These are phyloP conservation scores for Myxocyprinus asiaticus DNA, from an alignment of 2,113 vertebrate genomes.

Conservation along the genomic window DNA sequence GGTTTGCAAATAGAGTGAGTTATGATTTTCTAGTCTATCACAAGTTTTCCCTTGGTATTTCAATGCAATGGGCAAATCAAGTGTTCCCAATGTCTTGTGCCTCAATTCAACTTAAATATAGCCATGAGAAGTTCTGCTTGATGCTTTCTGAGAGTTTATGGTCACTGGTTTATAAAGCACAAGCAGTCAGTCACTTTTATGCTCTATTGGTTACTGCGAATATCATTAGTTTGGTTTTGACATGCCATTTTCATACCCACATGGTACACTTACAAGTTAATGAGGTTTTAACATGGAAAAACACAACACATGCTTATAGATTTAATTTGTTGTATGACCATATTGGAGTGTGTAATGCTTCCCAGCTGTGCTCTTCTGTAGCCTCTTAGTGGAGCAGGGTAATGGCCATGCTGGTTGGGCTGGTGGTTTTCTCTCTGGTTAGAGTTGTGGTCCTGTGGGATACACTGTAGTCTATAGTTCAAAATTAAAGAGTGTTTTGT, in stretches of 20 bases:
- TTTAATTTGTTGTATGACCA: slow-evolving; percentile 30
- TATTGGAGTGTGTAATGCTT: slow-evolving; percentile 46
- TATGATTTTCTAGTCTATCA: slow-evolving; percentile 6
- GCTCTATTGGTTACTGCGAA: not conserved
- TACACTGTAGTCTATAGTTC: slow-evolving; percentile 29
- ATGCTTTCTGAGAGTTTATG: slow-evolving; percentile 14
- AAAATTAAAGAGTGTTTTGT: slow-evolving; percentile 3
- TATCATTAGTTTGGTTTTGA: slow-evolving; percentile 6
- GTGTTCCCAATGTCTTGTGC: not conserved
- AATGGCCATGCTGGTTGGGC: slow-evolving; percentile 34
- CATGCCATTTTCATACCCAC: slow-evolving; percentile 14
- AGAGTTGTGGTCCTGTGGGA: slow-evolving; percentile 43
- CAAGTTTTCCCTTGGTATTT: slow-evolving; percentile 25
- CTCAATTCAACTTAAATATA: slow-evolving; percentile 21
- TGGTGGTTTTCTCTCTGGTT: slow-evolving; percentile 38
- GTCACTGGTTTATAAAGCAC: not conserved
- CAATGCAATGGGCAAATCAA: slow-evolving; percentile 23
- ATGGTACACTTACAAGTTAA: slow-evolving; percentile 33
- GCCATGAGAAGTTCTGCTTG: slow-evolving; percentile 22
- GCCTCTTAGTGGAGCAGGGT: slow-evolving; percentile 5
- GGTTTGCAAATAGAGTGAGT: slow-evolving; percentile 14
- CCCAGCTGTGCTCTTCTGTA: slow-evolving; percentile 53
- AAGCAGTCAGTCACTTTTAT: not conserved
- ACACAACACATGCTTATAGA: slow-evolving; percentile 19
- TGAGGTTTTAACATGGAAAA: slow-evolving; percentile 28